Percentiles rank a stretch among this genome's conserved stretches.
phyloP scores from a whole-genome alignment of 2,888 invertebrate species.

The Resseliella maxima region DNA sequence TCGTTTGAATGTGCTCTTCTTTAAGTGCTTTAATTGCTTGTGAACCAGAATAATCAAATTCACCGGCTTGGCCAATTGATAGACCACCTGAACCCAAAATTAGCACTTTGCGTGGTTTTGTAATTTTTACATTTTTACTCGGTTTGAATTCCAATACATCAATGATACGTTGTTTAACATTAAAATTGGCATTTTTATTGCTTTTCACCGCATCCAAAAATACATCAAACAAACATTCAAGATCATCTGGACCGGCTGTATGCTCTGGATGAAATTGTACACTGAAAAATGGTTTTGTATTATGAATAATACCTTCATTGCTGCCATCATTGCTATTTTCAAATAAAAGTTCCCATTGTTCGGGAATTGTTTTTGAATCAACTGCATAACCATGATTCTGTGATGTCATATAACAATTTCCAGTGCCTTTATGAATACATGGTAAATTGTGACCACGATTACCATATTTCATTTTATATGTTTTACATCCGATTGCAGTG shows the following conservation, averaged over 20 bases:
- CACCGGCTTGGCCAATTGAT: constrained; percentile 99
- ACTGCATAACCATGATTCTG: constrained; percentile 99
- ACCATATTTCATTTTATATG: constrained; percentile 98
- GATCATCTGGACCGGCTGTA: constrained; percentile 93
- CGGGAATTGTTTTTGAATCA: constrained; percentile 77
- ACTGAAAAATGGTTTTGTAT: constrained; percentile 87
- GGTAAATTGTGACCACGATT: constrained; percentile 99
- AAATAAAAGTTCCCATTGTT: constrained; percentile 88
- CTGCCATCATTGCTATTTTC: constrained; percentile 96
- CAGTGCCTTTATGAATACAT: constrained; percentile 86
- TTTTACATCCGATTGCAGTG: constrained; percentile 89
- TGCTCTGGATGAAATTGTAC: constrained; percentile 99
- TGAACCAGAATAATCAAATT: constrained; percentile 99
- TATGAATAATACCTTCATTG: constrained; percentile 96
- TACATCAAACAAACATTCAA: constrained; percentile 94
- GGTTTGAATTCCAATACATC: constrained; percentile 68
- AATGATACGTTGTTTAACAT: constrained; percentile 68
- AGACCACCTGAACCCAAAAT: constrained; percentile 94
- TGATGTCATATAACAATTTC: constrained; percentile 96
- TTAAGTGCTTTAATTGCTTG: constrained; percentile 97
- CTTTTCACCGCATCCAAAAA: constrained; percentile 80
- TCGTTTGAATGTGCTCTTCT: constrained; percentile 94
- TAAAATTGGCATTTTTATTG: constrained; percentile 59
- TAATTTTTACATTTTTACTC: constrained; percentile 65
- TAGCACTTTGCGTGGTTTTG: constrained; percentile 77